Conservation (phyloP, 2,797 vertebrate genomes). For the Pelodytes ibericus region DNA sequence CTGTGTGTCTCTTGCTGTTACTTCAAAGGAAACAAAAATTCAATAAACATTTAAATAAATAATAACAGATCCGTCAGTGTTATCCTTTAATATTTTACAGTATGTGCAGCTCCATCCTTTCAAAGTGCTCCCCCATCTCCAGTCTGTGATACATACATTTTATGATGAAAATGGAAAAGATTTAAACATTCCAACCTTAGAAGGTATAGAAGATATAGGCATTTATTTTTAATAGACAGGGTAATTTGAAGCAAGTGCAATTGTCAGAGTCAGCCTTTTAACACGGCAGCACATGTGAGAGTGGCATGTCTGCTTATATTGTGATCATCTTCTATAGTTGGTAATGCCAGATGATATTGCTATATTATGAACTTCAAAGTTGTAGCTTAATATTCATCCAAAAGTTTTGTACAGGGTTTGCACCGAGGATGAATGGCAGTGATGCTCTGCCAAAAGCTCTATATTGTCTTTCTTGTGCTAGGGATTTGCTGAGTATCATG, state of each 20-base stretch:
- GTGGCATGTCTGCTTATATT: constrained; percentile 11
- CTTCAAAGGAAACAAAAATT: constrained; percentile 64
- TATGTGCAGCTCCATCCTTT: constrained; percentile 58
- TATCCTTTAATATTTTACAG: constrained; percentile 66
- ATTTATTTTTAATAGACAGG: constrained; percentile 66
- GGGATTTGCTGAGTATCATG: background rate
- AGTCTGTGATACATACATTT: constrained; percentile 57
- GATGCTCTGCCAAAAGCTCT: background rate
- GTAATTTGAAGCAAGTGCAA: constrained; percentile 55
- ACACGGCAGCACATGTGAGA: constrained; percentile 22
- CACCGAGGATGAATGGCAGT: background rate
- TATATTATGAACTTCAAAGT: constrained; percentile 38
- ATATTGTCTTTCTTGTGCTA: background rate
- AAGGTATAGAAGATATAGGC: constrained; percentile 61
- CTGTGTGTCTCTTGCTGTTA: constrained; percentile 63
- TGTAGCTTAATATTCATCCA: constrained; percentile 4
- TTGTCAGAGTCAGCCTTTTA: constrained; percentile 34
- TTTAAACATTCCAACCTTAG: constrained; percentile 61
- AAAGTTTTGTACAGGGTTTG: background rate
- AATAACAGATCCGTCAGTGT: constrained; percentile 63
- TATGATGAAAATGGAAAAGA: constrained; percentile 60
- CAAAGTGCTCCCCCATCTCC: constrained; percentile 62
- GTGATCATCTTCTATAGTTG: too few relatives aligned
- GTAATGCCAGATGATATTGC: too few relatives aligned
- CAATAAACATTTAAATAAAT: constrained; percentile 69